phyloP scores from a whole-genome alignment of 2,888 invertebrate species.

The Myopa tessellatipennis region DNA sequence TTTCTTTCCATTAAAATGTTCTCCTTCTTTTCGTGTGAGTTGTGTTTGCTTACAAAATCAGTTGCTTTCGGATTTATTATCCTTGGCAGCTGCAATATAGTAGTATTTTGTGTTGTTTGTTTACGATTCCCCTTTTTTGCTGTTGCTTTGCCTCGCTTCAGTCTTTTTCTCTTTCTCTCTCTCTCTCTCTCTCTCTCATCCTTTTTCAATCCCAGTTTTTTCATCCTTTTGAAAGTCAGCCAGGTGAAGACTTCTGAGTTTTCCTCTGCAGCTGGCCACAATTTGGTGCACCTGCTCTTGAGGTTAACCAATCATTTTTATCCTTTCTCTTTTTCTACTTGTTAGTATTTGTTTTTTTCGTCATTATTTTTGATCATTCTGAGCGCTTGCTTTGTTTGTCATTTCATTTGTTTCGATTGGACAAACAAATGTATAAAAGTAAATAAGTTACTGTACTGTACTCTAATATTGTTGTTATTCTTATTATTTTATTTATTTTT shows the following conservation, averaged over 20 bases:
- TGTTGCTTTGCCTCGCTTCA: background rate
- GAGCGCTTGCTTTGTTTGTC: background rate
- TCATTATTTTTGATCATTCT: background rate
- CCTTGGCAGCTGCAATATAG: background rate
- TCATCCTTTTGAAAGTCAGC: background rate
- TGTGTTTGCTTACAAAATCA: background rate
- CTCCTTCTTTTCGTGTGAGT: background rate
- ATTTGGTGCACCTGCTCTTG: constrained; percentile 20
- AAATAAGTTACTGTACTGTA: too few species aligned
- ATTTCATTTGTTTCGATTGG: background rate
- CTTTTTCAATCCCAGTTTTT: background rate
- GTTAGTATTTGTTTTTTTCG: background rate
- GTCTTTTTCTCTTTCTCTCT: background rate
- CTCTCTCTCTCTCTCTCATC: background rate
- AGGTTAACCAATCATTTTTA: constrained; percentile 14
- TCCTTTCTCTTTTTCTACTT: constrained; percentile 27
- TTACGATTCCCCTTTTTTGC: too few species aligned
- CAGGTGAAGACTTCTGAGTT: background rate
- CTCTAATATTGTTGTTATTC: too few species aligned
- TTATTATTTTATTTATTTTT: too few species aligned
- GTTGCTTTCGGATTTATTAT: background rate
- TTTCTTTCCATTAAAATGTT: too few species aligned
- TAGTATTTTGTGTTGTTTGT: background rate
- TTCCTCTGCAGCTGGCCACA: constrained; percentile 26
- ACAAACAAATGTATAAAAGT: too few species aligned